Conservation (phyloP, 2,888 invertebrate species). For the Eupeodes luniger region DNA sequence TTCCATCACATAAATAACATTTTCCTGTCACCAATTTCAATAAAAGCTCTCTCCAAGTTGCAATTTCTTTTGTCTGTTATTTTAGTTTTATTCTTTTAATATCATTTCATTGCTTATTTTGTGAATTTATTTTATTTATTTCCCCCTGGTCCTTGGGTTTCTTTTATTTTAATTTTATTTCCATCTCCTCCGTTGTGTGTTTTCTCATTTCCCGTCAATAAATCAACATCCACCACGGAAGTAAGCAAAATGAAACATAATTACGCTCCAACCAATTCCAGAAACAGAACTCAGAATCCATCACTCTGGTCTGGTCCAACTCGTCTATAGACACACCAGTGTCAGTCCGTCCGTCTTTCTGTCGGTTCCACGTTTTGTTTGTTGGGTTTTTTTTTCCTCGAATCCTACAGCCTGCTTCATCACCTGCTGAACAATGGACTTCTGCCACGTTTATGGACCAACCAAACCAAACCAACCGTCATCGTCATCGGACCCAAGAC, state of each 20-base stretch:
- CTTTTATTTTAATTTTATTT: conserved; percentile 22
- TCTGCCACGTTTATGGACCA: not conserved
- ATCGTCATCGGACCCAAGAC: conserved; percentile 1
- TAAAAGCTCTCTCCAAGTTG: conserved; percentile 11
- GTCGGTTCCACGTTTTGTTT: not conserved
- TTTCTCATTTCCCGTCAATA: conserved; percentile 68
- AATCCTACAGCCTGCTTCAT: conserved; percentile 27
- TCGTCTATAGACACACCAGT: conserved; percentile 6
- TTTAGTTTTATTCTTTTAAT: no score
- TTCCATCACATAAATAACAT: not conserved
- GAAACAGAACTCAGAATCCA: not conserved
- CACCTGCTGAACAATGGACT: conserved; percentile 63
- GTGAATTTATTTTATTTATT: conserved; percentile 16
- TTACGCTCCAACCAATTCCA: conserved; percentile 45
- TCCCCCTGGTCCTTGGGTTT: conserved; percentile 1
- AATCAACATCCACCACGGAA: conserved; percentile 66
- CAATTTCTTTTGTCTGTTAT: no score
- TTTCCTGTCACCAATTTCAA: conserved; percentile 23
- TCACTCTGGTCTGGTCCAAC: conserved; percentile 2
- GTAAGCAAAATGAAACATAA: conserved; percentile 69
- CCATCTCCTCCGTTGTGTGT: conserved; percentile 36
- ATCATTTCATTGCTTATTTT: conserved; percentile 20
- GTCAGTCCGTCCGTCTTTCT: not conserved
- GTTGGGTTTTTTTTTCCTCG: not conserved
- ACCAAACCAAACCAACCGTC: conserved; percentile 1